Evolutionary conservation across 1,140 invertebrate genomes (phyloP).

Genomic region (Caerostris extrusa): DNA sequence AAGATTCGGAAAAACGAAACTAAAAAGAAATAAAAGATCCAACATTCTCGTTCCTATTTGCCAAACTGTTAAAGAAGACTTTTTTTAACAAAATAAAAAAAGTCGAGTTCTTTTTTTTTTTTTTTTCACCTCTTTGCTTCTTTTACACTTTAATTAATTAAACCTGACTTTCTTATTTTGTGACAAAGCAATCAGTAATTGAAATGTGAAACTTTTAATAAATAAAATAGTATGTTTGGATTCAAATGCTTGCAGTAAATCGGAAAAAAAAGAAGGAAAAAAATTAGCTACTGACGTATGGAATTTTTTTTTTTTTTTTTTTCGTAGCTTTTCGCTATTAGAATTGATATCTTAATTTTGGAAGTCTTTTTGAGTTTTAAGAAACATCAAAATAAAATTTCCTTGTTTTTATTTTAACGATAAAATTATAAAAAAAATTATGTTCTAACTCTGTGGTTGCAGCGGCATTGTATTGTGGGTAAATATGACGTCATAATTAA

Average conservation of each 20-base stretch:
- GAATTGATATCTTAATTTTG: not conserved
- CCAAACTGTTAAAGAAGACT: constrained; percentile 17
- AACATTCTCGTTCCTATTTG: constrained; percentile 23
- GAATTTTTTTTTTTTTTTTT: too few relatives aligned
- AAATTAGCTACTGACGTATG: not conserved
- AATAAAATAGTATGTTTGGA: not conserved
- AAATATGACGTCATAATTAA: too few relatives aligned
- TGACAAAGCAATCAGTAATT: constrained; percentile 12
- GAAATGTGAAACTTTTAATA: constrained; percentile 30
- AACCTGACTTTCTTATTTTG: constrained; percentile 7
- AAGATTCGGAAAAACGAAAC: not conserved
- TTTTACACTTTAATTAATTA: constrained; percentile 40
- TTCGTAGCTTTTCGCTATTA: not conserved
- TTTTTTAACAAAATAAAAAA: not conserved
- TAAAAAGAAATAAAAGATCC: constrained; percentile 39
- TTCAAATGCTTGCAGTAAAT: not conserved
- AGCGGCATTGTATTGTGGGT: too few relatives aligned
- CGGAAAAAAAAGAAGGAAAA: not conserved
- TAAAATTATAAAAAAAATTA: too few relatives aligned
- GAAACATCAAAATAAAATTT: not conserved
- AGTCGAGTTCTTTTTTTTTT: not conserved
- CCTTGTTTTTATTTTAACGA: too few relatives aligned
- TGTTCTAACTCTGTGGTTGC: too few relatives aligned
- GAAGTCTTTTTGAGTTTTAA: not conserved
- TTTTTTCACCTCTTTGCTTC: not conserved